These are phyloP conservation scores for Hydrochoerus hydrochaeris DNA, from an alignment of 2,113 vertebrate genomes.

Conservation along the genomic window DNA sequence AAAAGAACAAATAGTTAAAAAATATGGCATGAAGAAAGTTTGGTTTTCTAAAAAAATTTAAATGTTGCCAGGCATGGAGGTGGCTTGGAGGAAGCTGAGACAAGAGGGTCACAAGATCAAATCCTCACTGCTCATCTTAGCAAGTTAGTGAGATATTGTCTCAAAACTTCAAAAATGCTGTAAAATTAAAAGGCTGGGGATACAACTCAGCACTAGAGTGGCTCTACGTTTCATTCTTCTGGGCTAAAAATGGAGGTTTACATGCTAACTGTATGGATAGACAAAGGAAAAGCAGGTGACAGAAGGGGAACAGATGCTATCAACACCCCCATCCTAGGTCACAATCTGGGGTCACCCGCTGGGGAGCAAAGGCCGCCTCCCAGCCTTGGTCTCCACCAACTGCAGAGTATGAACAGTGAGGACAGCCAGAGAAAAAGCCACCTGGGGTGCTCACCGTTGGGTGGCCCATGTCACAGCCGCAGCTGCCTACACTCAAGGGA, in stretches of 20 bases:
- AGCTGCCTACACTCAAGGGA: not conserved
- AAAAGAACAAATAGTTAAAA: not conserved
- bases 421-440: not conserved
- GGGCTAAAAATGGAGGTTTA: not conserved
- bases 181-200: not conserved
- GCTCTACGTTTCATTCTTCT: not conserved
- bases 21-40: not conserved
- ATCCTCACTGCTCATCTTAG: not conserved
- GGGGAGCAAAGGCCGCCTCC: too few species aligned
- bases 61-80: not conserved
- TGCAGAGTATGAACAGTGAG: not conserved
- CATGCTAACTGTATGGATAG: not conserved
- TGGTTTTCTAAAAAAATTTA: not conserved
- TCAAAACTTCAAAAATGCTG: not conserved
- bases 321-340: not conserved
- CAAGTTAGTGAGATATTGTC: not conserved
- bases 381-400: accelerated
- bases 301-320: too few species aligned
- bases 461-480: not conserved
- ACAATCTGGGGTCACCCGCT: not conserved
- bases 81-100: too few species aligned
- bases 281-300: not conserved
- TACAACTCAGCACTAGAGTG: not conserved
- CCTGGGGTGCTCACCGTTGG: not conserved
- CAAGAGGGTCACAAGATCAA: not conserved